These are phyloP conservation scores for Eurystomus glaucurus DNA, from an alignment of 2,797 vertebrate species.

Conservation along the genomic window DNA sequence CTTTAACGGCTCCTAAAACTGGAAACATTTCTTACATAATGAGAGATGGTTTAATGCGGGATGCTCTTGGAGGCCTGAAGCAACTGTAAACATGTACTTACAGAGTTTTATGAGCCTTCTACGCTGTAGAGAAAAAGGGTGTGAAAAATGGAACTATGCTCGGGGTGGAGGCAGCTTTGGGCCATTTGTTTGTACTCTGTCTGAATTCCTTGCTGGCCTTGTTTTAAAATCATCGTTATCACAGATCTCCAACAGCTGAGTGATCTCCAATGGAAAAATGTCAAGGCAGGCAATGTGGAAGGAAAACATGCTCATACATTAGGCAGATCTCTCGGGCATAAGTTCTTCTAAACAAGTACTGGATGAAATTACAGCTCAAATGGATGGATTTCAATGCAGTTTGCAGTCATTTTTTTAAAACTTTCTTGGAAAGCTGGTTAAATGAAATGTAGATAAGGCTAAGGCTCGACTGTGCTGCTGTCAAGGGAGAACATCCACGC, in stretches of 20 bases:
- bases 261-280: not conserved
- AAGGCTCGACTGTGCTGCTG: not conserved
- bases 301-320: not conserved
- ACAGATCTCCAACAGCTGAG: conserved; percentile 40
- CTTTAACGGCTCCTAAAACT: conserved; percentile 26
- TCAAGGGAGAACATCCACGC: not conserved
- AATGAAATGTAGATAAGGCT: not conserved
- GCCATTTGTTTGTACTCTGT: conserved; percentile 26
- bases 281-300: not conserved
- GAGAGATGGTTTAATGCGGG: not conserved
- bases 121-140: not conserved
- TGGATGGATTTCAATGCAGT: not conserved
- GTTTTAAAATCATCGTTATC: conserved; percentile 13
- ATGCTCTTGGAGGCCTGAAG: not conserved
- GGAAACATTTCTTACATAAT: not conserved
- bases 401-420: not conserved
- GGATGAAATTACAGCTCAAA: not conserved
- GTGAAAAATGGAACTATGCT: conserved; percentile 17
- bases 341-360: conserved; percentile 43
- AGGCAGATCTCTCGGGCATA: not conserved
- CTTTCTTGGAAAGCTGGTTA: not conserved
- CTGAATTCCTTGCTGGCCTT: conserved; percentile 34
- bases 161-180: not conserved
- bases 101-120: not conserved
- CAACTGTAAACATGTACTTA: not conserved